These are phyloP conservation scores for Oceanodroma leucorhoa DNA, from an alignment of 2,797 vertebrate species.

Conservation along the genomic window DNA sequence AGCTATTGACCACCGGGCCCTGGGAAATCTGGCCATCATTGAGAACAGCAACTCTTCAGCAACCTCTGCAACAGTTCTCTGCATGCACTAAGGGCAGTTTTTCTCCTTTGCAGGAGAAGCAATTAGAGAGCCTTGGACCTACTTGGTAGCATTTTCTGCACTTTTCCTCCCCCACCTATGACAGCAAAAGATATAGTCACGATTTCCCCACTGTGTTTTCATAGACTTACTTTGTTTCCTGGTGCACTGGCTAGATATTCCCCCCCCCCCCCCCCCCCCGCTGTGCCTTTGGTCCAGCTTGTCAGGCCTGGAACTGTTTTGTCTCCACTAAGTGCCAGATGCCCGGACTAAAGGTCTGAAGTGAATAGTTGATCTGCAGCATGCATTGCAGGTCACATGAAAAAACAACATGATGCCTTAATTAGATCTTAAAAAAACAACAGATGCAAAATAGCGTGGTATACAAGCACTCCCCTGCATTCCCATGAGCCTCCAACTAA, in stretches of 20 bases:
- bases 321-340: neutral
- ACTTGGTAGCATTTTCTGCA: neutral
- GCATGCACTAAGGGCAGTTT: neutral
- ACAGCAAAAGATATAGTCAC: neutral
- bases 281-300: neutral
- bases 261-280: fast-evolving
- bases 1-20: neutral
- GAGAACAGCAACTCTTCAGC: neutral
- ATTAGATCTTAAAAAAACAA: neutral
- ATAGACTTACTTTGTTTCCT: neutral
- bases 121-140: neutral
- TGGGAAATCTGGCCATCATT: neutral
- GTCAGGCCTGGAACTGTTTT: neutral
- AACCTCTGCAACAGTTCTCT: neutral
- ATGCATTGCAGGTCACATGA: neutral
- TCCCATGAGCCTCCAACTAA: neutral
- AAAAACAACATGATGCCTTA: neutral
- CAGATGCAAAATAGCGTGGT: neutral
- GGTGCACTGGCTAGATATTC: neutral
- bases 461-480: neutral
- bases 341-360: neutral
- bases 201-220: neutral
- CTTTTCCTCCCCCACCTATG: neutral
- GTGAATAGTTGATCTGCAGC: neutral
- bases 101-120: neutral